These are phyloP conservation scores for Malthinus flaveolus DNA, from an alignment of 2,888 invertebrate genomes.

Conservation along the genomic window DNA sequence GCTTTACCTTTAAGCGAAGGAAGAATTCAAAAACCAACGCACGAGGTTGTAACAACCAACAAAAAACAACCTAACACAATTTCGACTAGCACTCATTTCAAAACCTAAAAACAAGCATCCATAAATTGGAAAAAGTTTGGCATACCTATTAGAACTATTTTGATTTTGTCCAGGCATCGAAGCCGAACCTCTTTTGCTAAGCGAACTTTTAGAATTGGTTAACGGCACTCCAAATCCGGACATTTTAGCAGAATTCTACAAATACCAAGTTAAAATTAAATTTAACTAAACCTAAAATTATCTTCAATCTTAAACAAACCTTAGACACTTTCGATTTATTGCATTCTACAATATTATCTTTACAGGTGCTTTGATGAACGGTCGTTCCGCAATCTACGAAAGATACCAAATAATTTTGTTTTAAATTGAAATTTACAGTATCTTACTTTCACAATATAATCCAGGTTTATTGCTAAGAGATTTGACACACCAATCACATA, in stretches of 20 bases:
- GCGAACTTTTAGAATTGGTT: slow-evolving; percentile 49
- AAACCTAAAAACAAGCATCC: slow-evolving; percentile 14
- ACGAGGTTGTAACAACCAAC: slow-evolving; percentile 14
- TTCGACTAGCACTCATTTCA: slow-evolving; percentile 5
- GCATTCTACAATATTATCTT: slow-evolving; percentile 86
- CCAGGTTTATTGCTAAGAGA: slow-evolving; percentile 78
- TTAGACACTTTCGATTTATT: slow-evolving; percentile 71
- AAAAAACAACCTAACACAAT: slow-evolving; percentile 16
- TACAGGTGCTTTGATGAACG: slow-evolving; percentile 85
- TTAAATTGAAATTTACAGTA: neutral
- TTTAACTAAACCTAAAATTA: slow-evolving; percentile 11
- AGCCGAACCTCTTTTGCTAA: slow-evolving; percentile 50
- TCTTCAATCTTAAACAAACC: slow-evolving; percentile 48
- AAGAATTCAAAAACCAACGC: slow-evolving; percentile 3
- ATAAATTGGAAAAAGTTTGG: slow-evolving; percentile 5
- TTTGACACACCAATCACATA: slow-evolving; percentile 80
- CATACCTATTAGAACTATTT: slow-evolving; percentile 50
- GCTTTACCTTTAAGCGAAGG: slow-evolving; percentile 10
- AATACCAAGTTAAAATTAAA: slow-evolving; percentile 19
- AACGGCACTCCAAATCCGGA: slow-evolving; percentile 50
- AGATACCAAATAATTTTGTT: slow-evolving; percentile 8
- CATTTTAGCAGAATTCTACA: slow-evolving; percentile 51
- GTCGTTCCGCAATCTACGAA: slow-evolving; percentile 79
- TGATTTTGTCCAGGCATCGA: slow-evolving; percentile 47
- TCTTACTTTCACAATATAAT: slow-evolving; percentile 83